Base-by-base conservation (phyloP, 1,140 invertebrate species). In the Sinella curviseta region DNA sequence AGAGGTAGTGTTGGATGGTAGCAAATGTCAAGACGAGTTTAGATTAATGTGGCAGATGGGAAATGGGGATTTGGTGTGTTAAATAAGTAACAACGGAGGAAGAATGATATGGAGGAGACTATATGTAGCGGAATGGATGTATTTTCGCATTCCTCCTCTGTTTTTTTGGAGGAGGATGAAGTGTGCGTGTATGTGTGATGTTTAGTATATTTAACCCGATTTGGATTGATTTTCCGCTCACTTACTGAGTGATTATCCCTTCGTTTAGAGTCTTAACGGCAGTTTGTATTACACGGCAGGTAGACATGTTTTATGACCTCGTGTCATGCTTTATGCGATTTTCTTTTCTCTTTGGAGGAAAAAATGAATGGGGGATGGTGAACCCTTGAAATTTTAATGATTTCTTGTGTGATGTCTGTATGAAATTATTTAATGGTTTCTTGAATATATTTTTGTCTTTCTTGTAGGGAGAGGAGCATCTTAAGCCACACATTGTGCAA, bases 401-500 rank as follows among this genome's bases (percentile, higher is more conserved):
- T n/a, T n/a, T n/a, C n/a, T n/a, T n/a, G n/a, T n/a, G n/a, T n/a
- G n/a, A n/a, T n/a, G n/a, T n/a, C n/a, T n/a, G n/a, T n/a, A n/a
- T n/a, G n/a, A n/a, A n/a, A n/a, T n/a, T n/a, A n/a, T n/a, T n/a
- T n/a, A n/a, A n/a, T n/a, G n/a, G n/a, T n/a, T n/a, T n/a, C n/a
- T n/a, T n/a, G n/a, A n/a, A n/a, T n/a, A n/a, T 14, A 75, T 24
- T n/a, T 75, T 24, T 16, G 33, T n/a, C 12, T 48, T 48, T 74
- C 81, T 85, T 85, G 39, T 87, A 97, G 95, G 95, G 96, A 86
- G 92, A 94, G 87, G 94, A 97, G 87, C 94, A 96, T 85, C 89
- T 99, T 79, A 97, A 97, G 87, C 96, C 97, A 60, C 92, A 95
- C 82, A 94, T 99, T 83, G 92, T 96, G 55, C 94, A 97, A 84